phyloP scores from a whole-genome alignment of 2,888 invertebrate species.

The Hymenopus coronatus region DNA sequence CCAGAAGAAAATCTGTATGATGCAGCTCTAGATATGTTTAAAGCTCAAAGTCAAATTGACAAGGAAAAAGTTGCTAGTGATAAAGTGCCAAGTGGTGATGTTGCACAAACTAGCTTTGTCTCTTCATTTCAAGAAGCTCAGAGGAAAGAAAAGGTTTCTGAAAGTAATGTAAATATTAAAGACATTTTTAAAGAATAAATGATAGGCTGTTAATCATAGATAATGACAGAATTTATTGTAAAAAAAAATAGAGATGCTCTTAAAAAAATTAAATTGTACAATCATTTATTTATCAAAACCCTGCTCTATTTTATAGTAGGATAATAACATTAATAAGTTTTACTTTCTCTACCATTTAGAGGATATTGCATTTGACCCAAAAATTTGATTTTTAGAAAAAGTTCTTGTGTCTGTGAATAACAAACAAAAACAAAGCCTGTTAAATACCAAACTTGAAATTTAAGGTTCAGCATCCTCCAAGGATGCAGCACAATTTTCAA shows the following conservation, averaged over 20 bases:
- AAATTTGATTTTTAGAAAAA: too few species aligned
- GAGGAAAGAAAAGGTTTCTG: constrained; percentile 8
- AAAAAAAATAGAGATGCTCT: neutral
- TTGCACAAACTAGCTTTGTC: constrained; percentile 36
- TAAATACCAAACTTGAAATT: too few species aligned
- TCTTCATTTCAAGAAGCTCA: constrained; percentile 42
- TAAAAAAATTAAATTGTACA: too few species aligned
- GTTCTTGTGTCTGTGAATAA: too few species aligned
- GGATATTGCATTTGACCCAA: too few species aligned
- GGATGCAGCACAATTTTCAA: too few species aligned
- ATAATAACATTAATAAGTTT: too few species aligned
- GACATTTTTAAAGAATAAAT: constrained; percentile 45
- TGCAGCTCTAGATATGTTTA: constrained; percentile 49
- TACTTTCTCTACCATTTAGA: too few species aligned
- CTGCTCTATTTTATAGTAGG: too few species aligned
- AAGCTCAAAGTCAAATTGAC: constrained; percentile 41
- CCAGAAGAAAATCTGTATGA: constrained; percentile 54
- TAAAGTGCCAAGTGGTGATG: constrained; percentile 1
- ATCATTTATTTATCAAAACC: too few species aligned
- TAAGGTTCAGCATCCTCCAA: too few species aligned
- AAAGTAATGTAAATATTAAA: constrained; percentile 39
- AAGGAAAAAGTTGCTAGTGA: neutral
- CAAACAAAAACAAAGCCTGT: too few species aligned
- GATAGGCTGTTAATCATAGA: neutral
- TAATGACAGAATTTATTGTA: neutral